Evolutionary conservation across 2,888 invertebrate species (phyloP), one percentile per base, ranked within the genome.

Genomic region (Leucophenga montana): DNA sequence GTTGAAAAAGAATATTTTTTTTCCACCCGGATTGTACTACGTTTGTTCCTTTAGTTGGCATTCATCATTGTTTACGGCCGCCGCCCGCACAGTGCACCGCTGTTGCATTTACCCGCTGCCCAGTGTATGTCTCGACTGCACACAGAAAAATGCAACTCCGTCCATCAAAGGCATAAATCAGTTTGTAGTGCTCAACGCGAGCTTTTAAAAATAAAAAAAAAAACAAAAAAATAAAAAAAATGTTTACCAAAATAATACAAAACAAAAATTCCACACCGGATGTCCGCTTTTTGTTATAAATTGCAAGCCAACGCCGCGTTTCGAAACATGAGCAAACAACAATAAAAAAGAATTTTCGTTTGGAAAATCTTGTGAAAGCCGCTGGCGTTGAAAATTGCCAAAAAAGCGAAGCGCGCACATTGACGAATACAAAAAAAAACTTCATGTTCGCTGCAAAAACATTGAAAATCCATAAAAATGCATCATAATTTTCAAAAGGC

Each of bases 401-500:
- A 65, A 61, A 70, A 69, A 46, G 59, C 68, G 68, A 67, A 70
- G 71, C 53, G 65, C 69, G 68, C 68, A 70, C 77, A 75, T 75
- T 83, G 84, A 79, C 79, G 83, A 84, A 78, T 46, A 64, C 46
- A 64, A 68, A 22, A 57, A 77, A 75, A 81, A 73, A 77, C 66
- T 76, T 80, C 79, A 79, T 69, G 70, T 74, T n/a, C 62, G 68
- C 67, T 76, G 80, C 76, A 84, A 83, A 87, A 87, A 88, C 88
- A 86, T 83, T 78, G 84, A 89, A 88, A 88, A 85, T 86, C 88
- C 88, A 88, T 87, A 88, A 88, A 88, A 88, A 87, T 88, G 87
- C 88, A 88, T 87, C 87, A 88, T 88, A 85, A 86, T 87, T 88
- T 87, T 78, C 67, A 71, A 74, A 75, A 54, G 67, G 74, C 70